Base-by-base conservation (phyloP, 2,113 vertebrate genomes). In the Erythrocercus mccallii region DNA sequence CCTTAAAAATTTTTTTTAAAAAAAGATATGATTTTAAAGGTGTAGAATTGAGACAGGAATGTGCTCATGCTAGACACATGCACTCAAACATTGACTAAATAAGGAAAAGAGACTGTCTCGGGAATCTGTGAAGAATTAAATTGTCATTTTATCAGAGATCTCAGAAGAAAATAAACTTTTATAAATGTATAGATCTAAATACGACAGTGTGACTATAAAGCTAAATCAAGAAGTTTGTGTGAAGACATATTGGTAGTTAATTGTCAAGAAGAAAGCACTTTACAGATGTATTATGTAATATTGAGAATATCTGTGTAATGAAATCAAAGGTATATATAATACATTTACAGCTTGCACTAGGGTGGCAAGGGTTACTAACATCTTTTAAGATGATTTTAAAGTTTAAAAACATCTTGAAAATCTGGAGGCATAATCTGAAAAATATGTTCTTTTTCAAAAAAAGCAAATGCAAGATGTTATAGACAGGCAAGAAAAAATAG, bases 1-100 rank as follows among this genome's bases (percentile, higher is more conserved):
- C 3, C 14, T 35, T 3, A 30, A 35, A 79, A 48, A 20, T 53
- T 0, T 16, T 35, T 15, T 15, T n/a, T n/a, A n/a, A 13, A 1
- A 22, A 35, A 72, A 31, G 0, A 19, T 15, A 40, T 3, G 33
- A 45, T 4, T 70, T 62, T 54, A 56, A 37, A 86, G 23, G 6
- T 18, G 2, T 56, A 66, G 58, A 44, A n/a, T 72, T 40, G 73
- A 27, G 40, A 27, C 5, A 66, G 2, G 5, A 78, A 62, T 20
- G 3, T n/a, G 16, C 2, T 74, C 7, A 11, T 38, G 20, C 3
- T 79, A 47, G 5, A 14, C 5, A 27, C 15, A 47, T 12, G 17
- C 25, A 19, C 8, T 51, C 28, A 60, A 42, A 61, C 3, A 58
- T 2, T 62, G 33, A 61, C 13, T 27, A 58, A 40, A 24, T 20